A percentile compares a stretch with the other conserved stretches of the same genome.
Conservation (phyloP, 2,113 vertebrate genomes). For the Otocyon megalotis region DNA sequence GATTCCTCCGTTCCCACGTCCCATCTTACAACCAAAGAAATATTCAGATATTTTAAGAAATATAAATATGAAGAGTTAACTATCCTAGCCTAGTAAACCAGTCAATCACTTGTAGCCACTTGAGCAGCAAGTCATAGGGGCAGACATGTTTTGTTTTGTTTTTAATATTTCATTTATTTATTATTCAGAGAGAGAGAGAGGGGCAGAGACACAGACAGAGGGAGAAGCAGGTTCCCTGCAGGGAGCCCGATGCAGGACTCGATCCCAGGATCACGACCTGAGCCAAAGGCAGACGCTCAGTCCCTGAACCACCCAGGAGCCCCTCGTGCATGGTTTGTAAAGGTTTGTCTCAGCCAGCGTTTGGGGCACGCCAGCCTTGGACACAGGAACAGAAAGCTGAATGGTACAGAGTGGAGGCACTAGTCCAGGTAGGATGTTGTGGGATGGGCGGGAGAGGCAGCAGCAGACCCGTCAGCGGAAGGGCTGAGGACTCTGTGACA, state of each 20-base stretch:
- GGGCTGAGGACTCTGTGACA: background rate
- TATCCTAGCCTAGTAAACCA: background rate
- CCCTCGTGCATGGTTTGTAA: background rate
- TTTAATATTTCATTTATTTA: no score
- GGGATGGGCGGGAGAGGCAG: no score
- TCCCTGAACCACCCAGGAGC: background rate
- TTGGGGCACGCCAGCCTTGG: background rate
- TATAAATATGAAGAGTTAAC: background rate
- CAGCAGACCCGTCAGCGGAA: background rate
- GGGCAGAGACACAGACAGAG: no score
- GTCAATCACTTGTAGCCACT: background rate
- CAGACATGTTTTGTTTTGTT: background rate
- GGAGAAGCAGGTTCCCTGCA: no score
- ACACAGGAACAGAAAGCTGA: background rate
- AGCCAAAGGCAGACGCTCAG: no score
- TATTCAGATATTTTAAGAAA: background rate
- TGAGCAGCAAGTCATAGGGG: background rate
- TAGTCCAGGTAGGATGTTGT: accelerated
- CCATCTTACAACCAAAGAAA: background rate
- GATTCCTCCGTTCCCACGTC: background rate
- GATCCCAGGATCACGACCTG: no score
- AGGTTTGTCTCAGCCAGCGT: background rate
- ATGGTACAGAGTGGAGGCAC: background rate
- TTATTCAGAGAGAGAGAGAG: no score
- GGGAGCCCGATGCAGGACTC: no score